Percentiles rank a stretch among this genome's conserved stretches.
phyloP scores from a whole-genome alignment of 2,113 vertebrate species.

The Peromyscus californicus region DNA sequence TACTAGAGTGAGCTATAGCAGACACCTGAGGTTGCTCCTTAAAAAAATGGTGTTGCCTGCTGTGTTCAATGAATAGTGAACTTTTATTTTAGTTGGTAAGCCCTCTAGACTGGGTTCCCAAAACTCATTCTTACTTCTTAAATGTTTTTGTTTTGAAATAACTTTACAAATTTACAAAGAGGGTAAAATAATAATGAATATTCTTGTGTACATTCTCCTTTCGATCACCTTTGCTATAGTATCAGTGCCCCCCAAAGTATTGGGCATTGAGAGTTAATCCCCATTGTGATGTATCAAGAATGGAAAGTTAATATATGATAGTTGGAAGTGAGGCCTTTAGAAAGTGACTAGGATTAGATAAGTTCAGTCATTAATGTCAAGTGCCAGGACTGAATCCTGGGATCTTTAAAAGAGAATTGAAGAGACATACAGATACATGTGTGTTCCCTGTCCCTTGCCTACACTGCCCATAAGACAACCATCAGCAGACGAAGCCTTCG shows the following conservation, averaged over 20 bases:
- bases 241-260: neutral
- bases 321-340: neutral
- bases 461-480: neutral
- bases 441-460: neutral
- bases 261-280: neutral
- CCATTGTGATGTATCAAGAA: neutral
- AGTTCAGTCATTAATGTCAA: neutral
- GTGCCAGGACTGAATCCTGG: neutral
- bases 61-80: neutral
- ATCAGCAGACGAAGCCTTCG: neutral
- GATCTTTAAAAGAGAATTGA: neutral
- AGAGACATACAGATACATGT: neutral
- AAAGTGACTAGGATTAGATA: neutral
- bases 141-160: neutral
- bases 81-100: neutral
- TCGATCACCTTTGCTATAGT: neutral
- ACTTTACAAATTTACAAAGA: conserved; percentile 36
- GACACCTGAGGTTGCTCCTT: neutral
- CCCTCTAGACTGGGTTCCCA: neutral
- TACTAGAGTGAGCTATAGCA: neutral
- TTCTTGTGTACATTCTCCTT: neutral
- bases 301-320: neutral
- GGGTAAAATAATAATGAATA: neutral
- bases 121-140: neutral
- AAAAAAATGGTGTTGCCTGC: neutral